These are phyloP conservation scores for Urocyon cinereoargenteus DNA, from an alignment of 2,797 vertebrate species.

Conservation along the genomic window DNA sequence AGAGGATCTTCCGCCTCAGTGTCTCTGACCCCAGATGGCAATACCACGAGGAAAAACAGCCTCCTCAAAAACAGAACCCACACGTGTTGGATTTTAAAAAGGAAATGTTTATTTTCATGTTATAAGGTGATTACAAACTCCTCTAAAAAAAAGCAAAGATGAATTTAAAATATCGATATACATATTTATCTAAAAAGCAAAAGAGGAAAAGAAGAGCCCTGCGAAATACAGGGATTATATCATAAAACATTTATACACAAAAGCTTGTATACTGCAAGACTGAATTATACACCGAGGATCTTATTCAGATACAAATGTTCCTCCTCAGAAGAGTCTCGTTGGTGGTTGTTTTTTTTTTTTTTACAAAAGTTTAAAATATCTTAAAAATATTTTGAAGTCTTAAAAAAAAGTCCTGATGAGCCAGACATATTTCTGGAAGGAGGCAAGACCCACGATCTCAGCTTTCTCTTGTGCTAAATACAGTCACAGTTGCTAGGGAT, in stretches of 20 bases:
- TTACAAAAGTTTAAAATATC: constrained; percentile 87
- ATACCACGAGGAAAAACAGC: not conserved
- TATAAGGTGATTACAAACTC: constrained; percentile 91
- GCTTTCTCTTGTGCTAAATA: constrained; percentile 85
- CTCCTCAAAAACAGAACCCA: not conserved
- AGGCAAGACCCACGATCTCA: constrained; percentile 67
- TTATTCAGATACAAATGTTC: constrained; percentile 86
- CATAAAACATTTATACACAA: constrained; percentile 84
- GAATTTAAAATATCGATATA: constrained; percentile 91
- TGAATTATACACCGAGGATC: constrained; percentile 84
- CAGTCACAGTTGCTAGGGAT: constrained; percentile 85
- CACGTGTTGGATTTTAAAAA: constrained; percentile 83
- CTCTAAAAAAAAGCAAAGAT: constrained; percentile 90
- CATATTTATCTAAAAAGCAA: constrained; percentile 90
- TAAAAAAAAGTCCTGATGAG: constrained; percentile 83
- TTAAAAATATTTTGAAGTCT: constrained; percentile 79
- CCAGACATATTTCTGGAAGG: constrained; percentile 84
- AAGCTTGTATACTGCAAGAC: constrained; percentile 80
- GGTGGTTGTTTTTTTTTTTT: constrained; percentile 19
- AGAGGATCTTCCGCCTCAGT: not conserved
- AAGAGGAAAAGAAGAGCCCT: constrained; percentile 84
- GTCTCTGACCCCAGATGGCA: not conserved
- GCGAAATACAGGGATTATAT: constrained; percentile 86
- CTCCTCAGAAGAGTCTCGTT: constrained; percentile 81
- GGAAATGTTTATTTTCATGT: constrained; percentile 89